Percentiles rank a stretch among this genome's conserved stretches.
These are phyloP conservation scores for Xanthia icteritia DNA, from an alignment of 2,888 invertebrate species.

Conservation along the genomic window DNA sequence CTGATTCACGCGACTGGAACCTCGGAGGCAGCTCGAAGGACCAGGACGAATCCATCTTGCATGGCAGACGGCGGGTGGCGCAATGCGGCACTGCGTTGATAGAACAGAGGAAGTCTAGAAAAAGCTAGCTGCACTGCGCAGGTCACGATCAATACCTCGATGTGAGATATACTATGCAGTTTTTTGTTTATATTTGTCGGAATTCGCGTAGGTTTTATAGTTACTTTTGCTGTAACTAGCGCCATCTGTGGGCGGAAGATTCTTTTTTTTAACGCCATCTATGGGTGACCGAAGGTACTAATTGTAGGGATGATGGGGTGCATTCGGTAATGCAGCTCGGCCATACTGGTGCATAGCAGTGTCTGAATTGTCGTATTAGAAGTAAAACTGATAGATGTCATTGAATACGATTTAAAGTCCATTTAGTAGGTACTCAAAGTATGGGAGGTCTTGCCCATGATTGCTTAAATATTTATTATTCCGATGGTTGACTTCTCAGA, in stretches of 20 bases:
- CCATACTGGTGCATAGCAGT: not conserved
- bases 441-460: no score
- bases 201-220: not conserved
- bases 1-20: not conserved
- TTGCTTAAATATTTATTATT: no score
- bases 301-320: no score
- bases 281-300: not conserved
- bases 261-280: not conserved
- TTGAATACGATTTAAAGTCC: no score
- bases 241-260: not conserved
- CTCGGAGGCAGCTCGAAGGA: not conserved
- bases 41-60: not conserved
- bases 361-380: not conserved
- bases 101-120: not conserved
- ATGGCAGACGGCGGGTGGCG: not conserved
- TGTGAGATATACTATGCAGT: not conserved
- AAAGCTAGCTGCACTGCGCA: slow-evolving; percentile 13
- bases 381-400: no score
- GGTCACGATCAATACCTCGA: slow-evolving; percentile 1
- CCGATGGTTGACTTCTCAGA: no score
- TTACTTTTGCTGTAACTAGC: slow-evolving; percentile 2
- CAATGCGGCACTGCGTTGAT: slow-evolving; percentile 19
- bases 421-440: no score
- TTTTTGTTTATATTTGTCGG: not conserved
- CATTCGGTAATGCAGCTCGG: not conserved